Evolutionary conservation across 2,797 vertebrate species (phyloP), one percentile per base, ranked within the genome.

Genomic region (Pteronotus mesoamericanus): DNA sequence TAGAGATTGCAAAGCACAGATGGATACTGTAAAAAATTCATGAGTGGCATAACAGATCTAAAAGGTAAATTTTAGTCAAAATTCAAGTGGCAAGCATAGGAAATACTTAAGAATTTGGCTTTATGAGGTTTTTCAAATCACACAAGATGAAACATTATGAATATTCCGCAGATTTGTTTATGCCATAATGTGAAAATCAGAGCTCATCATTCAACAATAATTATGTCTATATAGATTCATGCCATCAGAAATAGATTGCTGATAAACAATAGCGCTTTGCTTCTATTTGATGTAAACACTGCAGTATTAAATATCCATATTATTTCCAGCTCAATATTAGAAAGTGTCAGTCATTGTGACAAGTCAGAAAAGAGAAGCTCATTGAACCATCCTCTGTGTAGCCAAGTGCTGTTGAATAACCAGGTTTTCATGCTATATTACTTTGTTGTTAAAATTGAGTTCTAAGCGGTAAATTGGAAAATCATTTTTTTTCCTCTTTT

Each of bases 21-120:
- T 99, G 99, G 99, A 98, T 99, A 98, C 98, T 98, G 98, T 99
- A 98, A 99, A 99, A 99, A 98, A 99, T 99, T 99, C 98, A 99
- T 99, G 99, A 99, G 98, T 98, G 97, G 97, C 97, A 94, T 98
- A 98, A 98, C 98, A 98, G 98, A 99, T 98, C 98, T 99, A 98
- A 99, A 98, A 99, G 98, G 98, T 98, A 98, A 98, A 98, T 98
- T 98, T 98, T 98, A 98, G 98, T 98, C 98, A 98, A 97, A 98
- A 98, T 98, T 98, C 98, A 98, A 98, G 95, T 97, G 96, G 94
- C 97, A 98, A 97, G 79, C 97, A 89, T 78, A 97, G 96, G 78
- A 98, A 98, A 97, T 97, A 77, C 83, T 97, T 97, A 98, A 97
- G 97, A 98, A 97, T 91, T 97, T 96, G 96, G 69, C 92, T 98